A percentile compares a stretch with the other conserved stretches of the same genome.
phyloP scores from a whole-genome alignment of 2,888 invertebrate species.

The Thera britannica region DNA sequence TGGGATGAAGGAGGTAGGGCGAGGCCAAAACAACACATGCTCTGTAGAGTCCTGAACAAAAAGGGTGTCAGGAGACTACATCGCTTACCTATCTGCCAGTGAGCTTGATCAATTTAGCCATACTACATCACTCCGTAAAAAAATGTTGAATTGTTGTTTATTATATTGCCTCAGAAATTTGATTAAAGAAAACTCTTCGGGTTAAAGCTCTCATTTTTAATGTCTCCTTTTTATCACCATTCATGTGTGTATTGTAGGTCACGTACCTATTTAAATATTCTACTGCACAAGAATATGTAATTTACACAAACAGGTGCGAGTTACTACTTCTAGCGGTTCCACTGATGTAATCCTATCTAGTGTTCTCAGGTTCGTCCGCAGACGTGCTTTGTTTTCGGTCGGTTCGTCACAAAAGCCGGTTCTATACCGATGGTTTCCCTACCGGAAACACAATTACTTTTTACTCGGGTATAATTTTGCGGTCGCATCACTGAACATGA shows the following conservation, averaged over 20 bases:
- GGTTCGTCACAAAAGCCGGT: constrained; percentile 26
- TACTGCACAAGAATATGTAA: too few species aligned
- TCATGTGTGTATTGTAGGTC: too few species aligned
- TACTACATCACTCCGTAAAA: too few species aligned
- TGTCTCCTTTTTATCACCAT: too few species aligned
- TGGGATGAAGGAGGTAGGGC: constrained; percentile 70
- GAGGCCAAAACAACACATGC: constrained; percentile 49
- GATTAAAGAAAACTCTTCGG: too few species aligned
- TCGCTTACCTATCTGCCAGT: background rate
- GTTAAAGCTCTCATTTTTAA: too few species aligned
- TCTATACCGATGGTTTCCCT: constrained; percentile 33
- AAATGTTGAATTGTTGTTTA: too few species aligned
- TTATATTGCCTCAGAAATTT: too few species aligned
- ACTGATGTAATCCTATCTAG: constrained; percentile 23
- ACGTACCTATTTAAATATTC: too few species aligned
- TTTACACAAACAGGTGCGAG: background rate
- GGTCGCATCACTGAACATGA: constrained; percentile 28
- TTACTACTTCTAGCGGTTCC: constrained; percentile 4
- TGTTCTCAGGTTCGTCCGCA: constrained; percentile 23
- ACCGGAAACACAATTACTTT: constrained; percentile 40
- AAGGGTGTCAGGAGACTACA: background rate
- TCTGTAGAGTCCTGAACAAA: constrained; percentile 18
- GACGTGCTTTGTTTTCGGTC: constrained; percentile 18
- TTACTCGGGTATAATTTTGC: constrained; percentile 26
- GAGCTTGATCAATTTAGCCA: background rate